A percentile compares a stretch with the other conserved stretches of the same genome.
phyloP scores from a whole-genome alignment of 2,113 vertebrate species.

The Ceyx cyanopectus region DNA sequence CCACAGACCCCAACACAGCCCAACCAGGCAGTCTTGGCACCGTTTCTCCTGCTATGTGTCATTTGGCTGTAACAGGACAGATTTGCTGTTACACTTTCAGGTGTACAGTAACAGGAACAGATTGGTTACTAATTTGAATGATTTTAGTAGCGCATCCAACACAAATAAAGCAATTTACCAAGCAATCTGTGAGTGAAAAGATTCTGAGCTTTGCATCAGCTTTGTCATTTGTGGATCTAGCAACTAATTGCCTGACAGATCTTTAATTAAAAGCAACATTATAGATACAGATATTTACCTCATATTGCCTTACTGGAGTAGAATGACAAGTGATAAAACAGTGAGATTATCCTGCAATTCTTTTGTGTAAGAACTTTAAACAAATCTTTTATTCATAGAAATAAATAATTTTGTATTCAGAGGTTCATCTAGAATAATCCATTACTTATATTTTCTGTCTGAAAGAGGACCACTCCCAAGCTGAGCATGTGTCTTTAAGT shows the following conservation, averaged over 20 bases:
- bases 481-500: background rate
- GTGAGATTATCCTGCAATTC: background rate
- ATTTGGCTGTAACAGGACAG: conserved; percentile 30
- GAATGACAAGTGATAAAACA: background rate
- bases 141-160: background rate
- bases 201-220: background rate
- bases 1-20: background rate
- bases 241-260: background rate
- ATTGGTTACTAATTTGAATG: background rate
- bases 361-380: background rate
- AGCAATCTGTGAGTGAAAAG: background rate
- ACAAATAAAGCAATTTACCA: conserved; percentile 10
- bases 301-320: background rate
- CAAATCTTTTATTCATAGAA: background rate
- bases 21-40: conserved; percentile 14
- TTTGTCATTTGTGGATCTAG: background rate
- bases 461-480: background rate
- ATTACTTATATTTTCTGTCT: background rate
- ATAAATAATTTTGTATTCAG: background rate
- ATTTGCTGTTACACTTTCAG: background rate
- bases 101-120: conserved; percentile 20
- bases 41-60: background rate
- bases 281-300: background rate
- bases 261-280: background rate
- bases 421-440: background rate